phyloP scores from a whole-genome alignment of 2,888 invertebrate species.

The Mythimna loreyi region DNA sequence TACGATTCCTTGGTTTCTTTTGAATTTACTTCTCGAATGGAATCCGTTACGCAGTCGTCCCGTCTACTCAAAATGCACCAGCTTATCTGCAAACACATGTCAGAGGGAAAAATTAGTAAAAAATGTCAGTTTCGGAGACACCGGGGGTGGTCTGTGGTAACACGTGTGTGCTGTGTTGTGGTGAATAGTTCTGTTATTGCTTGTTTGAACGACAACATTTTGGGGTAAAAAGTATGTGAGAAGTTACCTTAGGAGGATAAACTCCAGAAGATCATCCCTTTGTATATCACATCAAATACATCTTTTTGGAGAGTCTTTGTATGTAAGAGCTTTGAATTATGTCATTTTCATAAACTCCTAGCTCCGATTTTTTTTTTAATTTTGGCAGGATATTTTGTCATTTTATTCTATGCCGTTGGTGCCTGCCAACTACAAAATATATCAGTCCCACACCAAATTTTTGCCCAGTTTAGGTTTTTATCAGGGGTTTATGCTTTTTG shows the following conservation, averaged over 20 bases:
- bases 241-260: slow-evolving; percentile 19
- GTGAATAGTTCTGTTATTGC: slow-evolving; percentile 55
- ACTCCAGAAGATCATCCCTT: slow-evolving; percentile 4
- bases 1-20: neutral
- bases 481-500: no score
- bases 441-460: no score
- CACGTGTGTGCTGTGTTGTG: slow-evolving; percentile 59
- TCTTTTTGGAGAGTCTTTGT: neutral
- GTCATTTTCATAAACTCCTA: neutral
- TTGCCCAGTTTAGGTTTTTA: no score
- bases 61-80: slow-evolving; percentile 65
- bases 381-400: no score
- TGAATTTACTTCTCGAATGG: neutral
- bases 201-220: slow-evolving; percentile 45
- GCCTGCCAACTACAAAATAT: no score
- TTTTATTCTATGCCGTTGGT: no score
- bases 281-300: slow-evolving; percentile 17
- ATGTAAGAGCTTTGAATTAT: neutral
- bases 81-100: slow-evolving; percentile 87
- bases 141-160: slow-evolving; percentile 77
- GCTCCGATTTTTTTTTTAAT: no score
- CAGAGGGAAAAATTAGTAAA: slow-evolving; percentile 79
- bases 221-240: slow-evolving; percentile 37
- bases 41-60: slow-evolving; percentile 69
- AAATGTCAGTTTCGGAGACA: slow-evolving; percentile 67